Evolutionary conservation across 2,888 invertebrate species (phyloP).

Genomic region (Rotaria socialis): DNA sequence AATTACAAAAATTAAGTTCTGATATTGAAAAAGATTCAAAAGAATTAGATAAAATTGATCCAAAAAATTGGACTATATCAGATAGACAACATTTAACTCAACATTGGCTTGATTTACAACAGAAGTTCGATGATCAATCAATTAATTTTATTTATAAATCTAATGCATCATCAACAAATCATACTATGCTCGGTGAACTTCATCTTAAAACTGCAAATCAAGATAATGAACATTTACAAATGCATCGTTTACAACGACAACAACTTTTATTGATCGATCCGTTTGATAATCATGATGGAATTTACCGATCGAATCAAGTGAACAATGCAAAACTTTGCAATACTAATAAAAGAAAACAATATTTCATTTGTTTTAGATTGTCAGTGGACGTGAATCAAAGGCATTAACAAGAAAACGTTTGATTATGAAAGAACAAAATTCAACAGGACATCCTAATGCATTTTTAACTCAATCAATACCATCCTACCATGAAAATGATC

Average conservation of each 20-base stretch:
- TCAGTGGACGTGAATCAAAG: slow-evolving; percentile 7
- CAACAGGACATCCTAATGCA: no score
- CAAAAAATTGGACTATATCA: background rate
- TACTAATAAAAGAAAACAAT: no score
- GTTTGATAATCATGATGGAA: background rate
- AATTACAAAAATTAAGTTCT: background rate
- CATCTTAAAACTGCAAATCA: background rate
- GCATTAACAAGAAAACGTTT: background rate
- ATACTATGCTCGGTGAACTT: background rate
- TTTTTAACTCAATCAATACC: background rate
- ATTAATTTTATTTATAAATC: background rate
- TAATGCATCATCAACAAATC: background rate
- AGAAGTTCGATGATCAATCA: background rate
- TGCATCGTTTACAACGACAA: background rate
- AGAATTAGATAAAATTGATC: background rate
- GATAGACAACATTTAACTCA: background rate
- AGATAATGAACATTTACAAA: background rate
- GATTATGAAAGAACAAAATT: background rate
- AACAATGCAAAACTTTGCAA: background rate
- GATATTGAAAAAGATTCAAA: background rate
- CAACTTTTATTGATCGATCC: background rate
- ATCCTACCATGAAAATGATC: background rate
- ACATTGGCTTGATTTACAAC: slow-evolving; percentile 11
- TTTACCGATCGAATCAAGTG: background rate
- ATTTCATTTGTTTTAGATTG: background rate